Conservation (phyloP, 2,888 invertebrate species). For the Dromius quadrimaculatus region DNA sequence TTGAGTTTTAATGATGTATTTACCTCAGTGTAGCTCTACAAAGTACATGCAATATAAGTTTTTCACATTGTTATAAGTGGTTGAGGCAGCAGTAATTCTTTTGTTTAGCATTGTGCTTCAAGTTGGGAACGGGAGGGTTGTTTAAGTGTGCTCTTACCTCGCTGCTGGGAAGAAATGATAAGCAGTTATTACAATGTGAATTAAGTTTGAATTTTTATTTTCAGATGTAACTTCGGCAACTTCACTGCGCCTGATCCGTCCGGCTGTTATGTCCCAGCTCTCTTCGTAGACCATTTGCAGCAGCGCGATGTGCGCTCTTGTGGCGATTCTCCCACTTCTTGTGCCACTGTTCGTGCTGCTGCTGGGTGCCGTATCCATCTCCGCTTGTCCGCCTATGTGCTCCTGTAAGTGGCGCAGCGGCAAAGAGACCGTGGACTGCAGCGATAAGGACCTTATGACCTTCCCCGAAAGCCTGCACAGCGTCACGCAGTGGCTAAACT, state of each 20-base stretch:
- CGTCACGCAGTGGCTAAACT: constrained; percentile 89
- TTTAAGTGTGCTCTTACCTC: too few relatives aligned
- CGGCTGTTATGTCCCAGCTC: not conserved
- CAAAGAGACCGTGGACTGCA: constrained; percentile 91
- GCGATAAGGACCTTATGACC: constrained; percentile 79
- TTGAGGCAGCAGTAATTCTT: too few relatives aligned
- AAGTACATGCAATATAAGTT: too few relatives aligned
- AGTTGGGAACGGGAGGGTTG: too few relatives aligned
- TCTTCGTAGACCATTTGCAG: not conserved
- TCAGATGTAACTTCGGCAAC: not conserved
- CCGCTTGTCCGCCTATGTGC: constrained; percentile 81
- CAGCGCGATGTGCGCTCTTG: constrained; percentile 32
- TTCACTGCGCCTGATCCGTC: not conserved
- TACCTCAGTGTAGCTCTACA: too few relatives aligned
- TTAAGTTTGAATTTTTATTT: not conserved
- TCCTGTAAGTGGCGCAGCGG: constrained; percentile 94
- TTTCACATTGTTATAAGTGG: too few relatives aligned
- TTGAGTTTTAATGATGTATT: too few relatives aligned
- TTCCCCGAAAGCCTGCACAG: constrained; percentile 85
- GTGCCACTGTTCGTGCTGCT: constrained; percentile 1
- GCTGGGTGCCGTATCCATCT: constrained; percentile 39
- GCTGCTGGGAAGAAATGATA: too few relatives aligned
- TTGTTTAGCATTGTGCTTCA: too few relatives aligned
- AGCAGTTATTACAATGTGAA: too few relatives aligned
- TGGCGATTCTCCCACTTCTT: too few relatives aligned